These are phyloP conservation scores for Entosphenus tridentatus DNA, from an alignment of 2,113 vertebrate species.

Conservation along the genomic window DNA sequence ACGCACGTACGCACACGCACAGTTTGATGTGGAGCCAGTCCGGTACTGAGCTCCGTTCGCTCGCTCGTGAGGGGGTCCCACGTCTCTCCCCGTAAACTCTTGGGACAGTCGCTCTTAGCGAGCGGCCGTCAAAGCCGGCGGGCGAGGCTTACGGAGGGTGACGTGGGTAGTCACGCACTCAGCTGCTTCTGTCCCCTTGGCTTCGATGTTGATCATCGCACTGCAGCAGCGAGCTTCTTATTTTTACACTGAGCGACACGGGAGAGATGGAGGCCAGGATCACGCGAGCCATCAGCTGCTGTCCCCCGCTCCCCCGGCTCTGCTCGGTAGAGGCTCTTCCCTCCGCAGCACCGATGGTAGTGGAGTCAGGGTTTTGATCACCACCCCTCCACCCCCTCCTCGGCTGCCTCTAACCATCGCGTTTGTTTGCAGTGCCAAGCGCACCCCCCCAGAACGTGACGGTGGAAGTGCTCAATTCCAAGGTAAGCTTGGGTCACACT, in stretches of 20 bases:
- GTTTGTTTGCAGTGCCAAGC: slow-evolving; percentile 46
- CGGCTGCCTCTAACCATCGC: slow-evolving; percentile 7
- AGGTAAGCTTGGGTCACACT: slow-evolving; percentile 31
- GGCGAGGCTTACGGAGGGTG: too few relatives aligned
- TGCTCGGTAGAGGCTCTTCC: neutral
- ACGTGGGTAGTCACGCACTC: too few relatives aligned
- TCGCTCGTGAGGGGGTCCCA: too few relatives aligned
- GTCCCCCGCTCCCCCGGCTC: neutral
- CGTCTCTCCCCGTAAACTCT: too few relatives aligned
- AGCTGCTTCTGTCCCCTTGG: too few relatives aligned
- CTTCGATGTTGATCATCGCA: too few relatives aligned
- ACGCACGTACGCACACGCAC: too few relatives aligned
- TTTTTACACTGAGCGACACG: neutral
- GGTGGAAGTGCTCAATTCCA: slow-evolving; percentile 80
- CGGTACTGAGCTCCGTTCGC: too few relatives aligned
- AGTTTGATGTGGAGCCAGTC: too few relatives aligned
- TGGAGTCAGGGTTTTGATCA: too few relatives aligned
- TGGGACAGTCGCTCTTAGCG: too few relatives aligned
- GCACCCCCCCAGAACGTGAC: slow-evolving; percentile 74
- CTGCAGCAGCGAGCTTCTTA: neutral
- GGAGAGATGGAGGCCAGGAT: neutral
- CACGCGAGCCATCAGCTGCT: neutral
- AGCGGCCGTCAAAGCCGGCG: too few relatives aligned
- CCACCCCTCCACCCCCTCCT: neutral
- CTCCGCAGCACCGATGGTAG: neutral